A percentile compares a stretch with the other conserved stretches of the same genome.
These are phyloP conservation scores for Nasonia vitripennis DNA, from an alignment of 1,140 invertebrate genomes.

Conservation along the genomic window DNA sequence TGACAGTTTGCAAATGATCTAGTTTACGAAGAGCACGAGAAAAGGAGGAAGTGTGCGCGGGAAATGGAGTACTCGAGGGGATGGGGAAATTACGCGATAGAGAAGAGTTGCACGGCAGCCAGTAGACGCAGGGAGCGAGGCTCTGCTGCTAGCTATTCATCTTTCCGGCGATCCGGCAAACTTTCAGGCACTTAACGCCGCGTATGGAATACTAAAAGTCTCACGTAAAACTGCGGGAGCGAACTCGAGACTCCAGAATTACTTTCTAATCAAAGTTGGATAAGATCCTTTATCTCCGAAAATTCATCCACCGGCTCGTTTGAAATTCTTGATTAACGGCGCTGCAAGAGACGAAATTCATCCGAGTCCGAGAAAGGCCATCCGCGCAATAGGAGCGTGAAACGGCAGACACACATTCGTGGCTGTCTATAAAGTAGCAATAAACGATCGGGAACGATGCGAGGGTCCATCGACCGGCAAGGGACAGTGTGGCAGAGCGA, in stretches of 20 bases:
- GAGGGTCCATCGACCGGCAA: not conserved
- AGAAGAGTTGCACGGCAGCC: not conserved
- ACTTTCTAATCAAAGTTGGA: conserved; percentile 16
- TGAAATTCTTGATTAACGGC: not conserved
- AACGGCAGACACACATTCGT: not conserved
- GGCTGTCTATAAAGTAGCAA: not conserved
- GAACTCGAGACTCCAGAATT: not conserved
- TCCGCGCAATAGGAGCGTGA: not conserved
- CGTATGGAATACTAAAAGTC: conserved; percentile 56
- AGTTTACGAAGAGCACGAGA: conserved; percentile 58
- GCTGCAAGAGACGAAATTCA: too few species aligned
- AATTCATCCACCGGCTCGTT: not conserved
- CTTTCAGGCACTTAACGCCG: conserved; percentile 54
- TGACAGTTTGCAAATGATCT: conserved; percentile 70
- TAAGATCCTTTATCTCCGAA: not conserved
- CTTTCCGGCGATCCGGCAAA: conserved; percentile 60
- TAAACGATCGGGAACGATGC: not conserved
- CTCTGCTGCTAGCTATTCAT: conserved; percentile 62
- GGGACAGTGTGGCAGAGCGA: too few species aligned
- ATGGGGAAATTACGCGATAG: not conserved
- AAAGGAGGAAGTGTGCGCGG: conserved; percentile 10
- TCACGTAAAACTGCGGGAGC: conserved; percentile 9
- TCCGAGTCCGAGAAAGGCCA: too few species aligned
- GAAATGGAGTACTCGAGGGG: not conserved
- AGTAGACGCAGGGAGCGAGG: not conserved